Base-by-base conservation (phyloP, 2,797 vertebrate species). In the Peromyscus aztecus region DNA sequence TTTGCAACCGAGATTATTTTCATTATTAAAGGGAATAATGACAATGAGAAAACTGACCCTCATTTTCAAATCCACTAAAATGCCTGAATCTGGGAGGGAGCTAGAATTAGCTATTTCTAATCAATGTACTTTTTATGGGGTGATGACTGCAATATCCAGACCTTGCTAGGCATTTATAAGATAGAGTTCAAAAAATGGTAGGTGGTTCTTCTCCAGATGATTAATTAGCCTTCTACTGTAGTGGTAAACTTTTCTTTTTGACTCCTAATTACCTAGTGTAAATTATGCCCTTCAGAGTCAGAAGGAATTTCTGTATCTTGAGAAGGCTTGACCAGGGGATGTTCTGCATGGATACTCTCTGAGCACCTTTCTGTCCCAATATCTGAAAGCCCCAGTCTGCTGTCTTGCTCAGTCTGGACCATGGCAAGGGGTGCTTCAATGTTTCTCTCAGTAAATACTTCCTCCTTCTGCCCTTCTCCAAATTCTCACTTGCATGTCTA, bases 1-100 rank as follows among this genome's bases (percentile, higher is more conserved):
- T 94, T 82, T 81, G 17, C 55, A 71, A 86, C 17, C 21, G 83
- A 94, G 9, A 55, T 75, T 84, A 2, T 37, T 17, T 85, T 71
- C 40, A 80, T 88, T 61, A 61, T 88, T 88, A 75, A 90, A 67
- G 55, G 92, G 27, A 84, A 94, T 80, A 93, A 92, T 65, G 27
- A 4, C 46, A 90, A n/a, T 69, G 23, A 90, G 59, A 88, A 88
- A 95, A 80, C 1, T 31, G 55, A 95, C 40, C 27, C 24, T 43
- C 55, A 83, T 90, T 92, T 63, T 83, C 78, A 73, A 89, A 73
- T 52, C 24, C 19, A 43, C 59, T 84, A 57, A 84, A 73, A 87
- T 84, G 27, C 4, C 34, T 31, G 8, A 49, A 78, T 89, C 73
- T 90, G 7, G 57, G 57, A 23, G 69, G 37, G 31, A 93, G 16